Conservation (phyloP, 2,113 vertebrate genomes). For the Dromiciops gliroides region DNA sequence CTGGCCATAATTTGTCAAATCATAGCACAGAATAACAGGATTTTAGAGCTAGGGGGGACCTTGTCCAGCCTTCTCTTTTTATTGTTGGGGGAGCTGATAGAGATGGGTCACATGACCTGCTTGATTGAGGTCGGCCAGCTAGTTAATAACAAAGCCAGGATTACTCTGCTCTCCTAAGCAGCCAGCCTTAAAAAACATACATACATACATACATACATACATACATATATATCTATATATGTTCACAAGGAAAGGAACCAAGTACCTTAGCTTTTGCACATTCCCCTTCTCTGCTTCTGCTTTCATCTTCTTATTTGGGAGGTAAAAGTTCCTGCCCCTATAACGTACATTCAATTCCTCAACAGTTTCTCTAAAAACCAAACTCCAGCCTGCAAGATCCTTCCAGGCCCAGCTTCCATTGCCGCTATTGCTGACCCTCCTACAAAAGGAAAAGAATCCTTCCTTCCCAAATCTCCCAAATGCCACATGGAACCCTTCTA, state of each 20-base stretch:
- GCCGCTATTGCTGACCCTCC: background rate
- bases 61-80: background rate
- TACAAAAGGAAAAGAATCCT: background rate
- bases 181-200: background rate
- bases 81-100: background rate
- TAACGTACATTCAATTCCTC: background rate
- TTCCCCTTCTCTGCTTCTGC: background rate
- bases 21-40: background rate
- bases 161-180: background rate
- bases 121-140: background rate
- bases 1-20: background rate
- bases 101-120: background rate
- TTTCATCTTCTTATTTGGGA: background rate
- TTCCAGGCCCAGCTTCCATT: background rate
- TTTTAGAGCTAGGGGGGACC: background rate
- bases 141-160: background rate
- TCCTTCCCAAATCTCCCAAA: background rate
- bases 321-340: background rate
- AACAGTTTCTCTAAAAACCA: background rate
- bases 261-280: background rate
- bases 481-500: background rate
- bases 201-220: too few species aligned
- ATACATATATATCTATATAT: too few species aligned
- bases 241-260: background rate
- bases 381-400: background rate